Percentiles rank a stretch among this genome's conserved stretches.
phyloP scores from a whole-genome alignment of 2,113 vertebrate species.

The Aleadryas rufinucha region DNA sequence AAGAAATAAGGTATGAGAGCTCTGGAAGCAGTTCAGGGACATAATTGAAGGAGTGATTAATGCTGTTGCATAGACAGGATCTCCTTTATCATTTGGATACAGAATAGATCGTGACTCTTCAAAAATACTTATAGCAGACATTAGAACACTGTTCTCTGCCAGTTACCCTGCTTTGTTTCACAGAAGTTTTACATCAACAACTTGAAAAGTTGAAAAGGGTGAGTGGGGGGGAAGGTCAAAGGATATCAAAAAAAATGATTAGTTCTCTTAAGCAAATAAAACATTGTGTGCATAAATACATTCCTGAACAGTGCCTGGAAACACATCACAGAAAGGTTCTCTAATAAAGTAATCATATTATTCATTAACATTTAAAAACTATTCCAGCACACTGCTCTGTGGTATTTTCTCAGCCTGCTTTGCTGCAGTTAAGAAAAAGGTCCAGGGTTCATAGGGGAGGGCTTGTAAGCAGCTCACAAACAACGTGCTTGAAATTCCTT shows the following conservation, averaged over 20 bases:
- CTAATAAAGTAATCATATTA: slow-evolving; percentile 59
- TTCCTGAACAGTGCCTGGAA: slow-evolving; percentile 49
- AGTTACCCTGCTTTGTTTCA: background rate
- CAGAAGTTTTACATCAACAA: background rate
- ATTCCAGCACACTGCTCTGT: background rate
- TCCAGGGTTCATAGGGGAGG: slow-evolving; percentile 57
- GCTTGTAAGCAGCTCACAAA: slow-evolving; percentile 62
- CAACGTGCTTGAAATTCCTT: slow-evolving; percentile 64
- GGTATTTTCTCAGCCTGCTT: slow-evolving; percentile 18
- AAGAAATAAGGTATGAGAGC: background rate
- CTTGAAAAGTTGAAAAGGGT: background rate
- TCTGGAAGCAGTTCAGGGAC: background rate
- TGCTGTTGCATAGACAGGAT: background rate
- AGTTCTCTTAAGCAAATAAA: slow-evolving; percentile 27
- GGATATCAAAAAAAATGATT: background rate
- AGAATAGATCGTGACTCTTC: background rate
- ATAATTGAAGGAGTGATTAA: slow-evolving; percentile 1
- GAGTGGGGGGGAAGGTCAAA: background rate
- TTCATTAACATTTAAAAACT: slow-evolving; percentile 58
- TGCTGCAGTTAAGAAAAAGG: slow-evolving; percentile 26
- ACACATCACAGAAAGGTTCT: slow-evolving; percentile 33
- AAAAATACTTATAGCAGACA: background rate
- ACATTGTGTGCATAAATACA: slow-evolving; percentile 20
- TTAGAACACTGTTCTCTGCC: background rate
- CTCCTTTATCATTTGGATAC: background rate